These are phyloP conservation scores for Muscidifurax raptorellus DNA, from an alignment of 1,140 invertebrate species.

Conservation along the genomic window DNA sequence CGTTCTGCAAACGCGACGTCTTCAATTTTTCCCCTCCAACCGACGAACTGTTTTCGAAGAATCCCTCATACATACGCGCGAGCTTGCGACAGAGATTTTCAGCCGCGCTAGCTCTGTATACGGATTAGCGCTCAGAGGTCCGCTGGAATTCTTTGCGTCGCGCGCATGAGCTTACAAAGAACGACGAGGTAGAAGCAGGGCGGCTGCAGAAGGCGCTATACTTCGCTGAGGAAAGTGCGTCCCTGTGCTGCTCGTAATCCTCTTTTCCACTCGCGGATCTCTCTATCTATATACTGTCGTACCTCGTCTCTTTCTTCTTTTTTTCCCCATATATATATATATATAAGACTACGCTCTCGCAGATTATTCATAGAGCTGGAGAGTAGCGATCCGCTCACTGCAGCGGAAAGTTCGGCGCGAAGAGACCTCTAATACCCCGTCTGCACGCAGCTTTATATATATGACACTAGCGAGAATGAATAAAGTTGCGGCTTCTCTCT, in stretches of 20 bases:
- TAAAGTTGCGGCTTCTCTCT: neutral
- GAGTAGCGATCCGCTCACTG: neutral
- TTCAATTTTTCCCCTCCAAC: too few relatives aligned
- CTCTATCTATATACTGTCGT: neutral
- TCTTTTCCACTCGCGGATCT: neutral
- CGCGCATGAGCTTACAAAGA: neutral
- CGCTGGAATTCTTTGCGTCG: neutral
- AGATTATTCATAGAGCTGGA: neutral
- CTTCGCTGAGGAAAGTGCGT: neutral
- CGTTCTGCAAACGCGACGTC: too few relatives aligned
- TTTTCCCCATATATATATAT: neutral
- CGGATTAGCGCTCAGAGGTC: neutral
- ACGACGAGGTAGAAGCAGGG: neutral
- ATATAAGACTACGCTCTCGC: neutral
- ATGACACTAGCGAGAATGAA: neutral
- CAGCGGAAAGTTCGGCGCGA: neutral
- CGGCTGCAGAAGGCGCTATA: too few relatives aligned
- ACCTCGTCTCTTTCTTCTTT: neutral
- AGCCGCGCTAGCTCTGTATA: neutral
- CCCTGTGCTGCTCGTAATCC: neutral
- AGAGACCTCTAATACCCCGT: neutral
- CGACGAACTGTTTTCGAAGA: too few relatives aligned
- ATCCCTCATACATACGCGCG: too few relatives aligned
- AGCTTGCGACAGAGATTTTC: neutral
- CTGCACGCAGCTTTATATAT: neutral